Evolutionary conservation across 2,888 invertebrate species (phyloP).

Genomic region (Diaphora mendica): DNA sequence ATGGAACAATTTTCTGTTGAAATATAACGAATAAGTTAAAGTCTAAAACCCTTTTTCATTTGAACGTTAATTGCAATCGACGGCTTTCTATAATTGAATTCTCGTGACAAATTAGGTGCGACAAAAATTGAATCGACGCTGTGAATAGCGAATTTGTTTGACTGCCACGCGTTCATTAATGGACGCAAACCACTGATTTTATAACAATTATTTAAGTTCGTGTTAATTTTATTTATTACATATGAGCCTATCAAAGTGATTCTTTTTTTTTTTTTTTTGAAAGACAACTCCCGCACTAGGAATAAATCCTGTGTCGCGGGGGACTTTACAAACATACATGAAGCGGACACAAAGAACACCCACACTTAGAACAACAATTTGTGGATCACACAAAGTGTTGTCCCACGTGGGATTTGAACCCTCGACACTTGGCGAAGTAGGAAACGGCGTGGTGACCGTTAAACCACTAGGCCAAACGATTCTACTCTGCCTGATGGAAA

Average conservation of each 20-base stretch:
- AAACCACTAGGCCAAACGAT: too few species aligned
- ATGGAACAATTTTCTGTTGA: conserved; percentile 4
- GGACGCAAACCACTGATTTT: conserved; percentile 26
- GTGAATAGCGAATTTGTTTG: conserved; percentile 32
- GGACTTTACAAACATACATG: too few species aligned
- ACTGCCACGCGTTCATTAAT: conserved; percentile 47
- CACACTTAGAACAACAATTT: too few species aligned
- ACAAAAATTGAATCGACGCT: conserved; percentile 30
- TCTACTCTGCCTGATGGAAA: too few species aligned
- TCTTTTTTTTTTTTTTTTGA: too few species aligned
- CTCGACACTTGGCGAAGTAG: too few species aligned
- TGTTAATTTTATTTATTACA: background rate
- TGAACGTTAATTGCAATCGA: conserved; percentile 32
- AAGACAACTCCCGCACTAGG: too few species aligned
- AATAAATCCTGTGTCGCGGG: too few species aligned
- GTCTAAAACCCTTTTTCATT: conserved; percentile 21
- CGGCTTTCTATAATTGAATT: conserved; percentile 37
- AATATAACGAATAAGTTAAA: conserved; percentile 11
- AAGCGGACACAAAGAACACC: too few species aligned
- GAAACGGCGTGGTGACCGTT: too few species aligned
- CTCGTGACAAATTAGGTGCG: conserved; percentile 35
- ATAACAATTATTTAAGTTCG: conserved; percentile 11
- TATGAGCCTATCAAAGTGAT: background rate
- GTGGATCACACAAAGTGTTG: too few species aligned
- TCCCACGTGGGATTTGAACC: too few species aligned